Evolutionary conservation across 1,140 invertebrate genomes (phyloP).

Genomic region (Lerema accius): DNA sequence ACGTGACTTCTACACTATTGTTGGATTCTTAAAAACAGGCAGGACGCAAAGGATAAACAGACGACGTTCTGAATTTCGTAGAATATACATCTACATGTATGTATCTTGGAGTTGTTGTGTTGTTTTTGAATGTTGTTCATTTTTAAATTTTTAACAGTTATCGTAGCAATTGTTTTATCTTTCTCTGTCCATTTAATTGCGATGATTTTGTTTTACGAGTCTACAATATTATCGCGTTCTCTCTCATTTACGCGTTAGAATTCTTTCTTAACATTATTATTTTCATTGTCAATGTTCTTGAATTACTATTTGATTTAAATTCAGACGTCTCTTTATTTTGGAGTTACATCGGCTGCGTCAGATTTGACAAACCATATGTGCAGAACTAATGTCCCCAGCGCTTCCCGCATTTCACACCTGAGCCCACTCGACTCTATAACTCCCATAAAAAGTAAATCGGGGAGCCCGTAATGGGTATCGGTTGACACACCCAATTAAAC

Average conservation of each 20-base stretch:
- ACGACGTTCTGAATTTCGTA: conserved; percentile 10
- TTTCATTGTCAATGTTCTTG: too few species aligned
- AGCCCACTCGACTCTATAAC: conserved; percentile 1
- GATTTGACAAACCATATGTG: conserved; percentile 18
- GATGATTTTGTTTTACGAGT: too few species aligned
- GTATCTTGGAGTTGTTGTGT: conserved; percentile 2
- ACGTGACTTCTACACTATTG: conserved; percentile 30
- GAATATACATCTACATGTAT: conserved; percentile 10
- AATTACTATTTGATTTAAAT: too few species aligned
- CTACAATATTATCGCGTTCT: too few species aligned
- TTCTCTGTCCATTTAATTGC: too few species aligned
- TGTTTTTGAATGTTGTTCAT: neutral
- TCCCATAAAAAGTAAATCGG: conserved; percentile 7
- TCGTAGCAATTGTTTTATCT: too few species aligned
- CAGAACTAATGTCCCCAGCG: conserved; percentile 18
- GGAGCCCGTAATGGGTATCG: conserved; percentile 7
- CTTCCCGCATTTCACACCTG: conserved; percentile 15
- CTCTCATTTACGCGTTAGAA: too few species aligned
- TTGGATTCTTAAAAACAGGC: conserved; percentile 29
- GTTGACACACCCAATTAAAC: conserved; percentile 22
- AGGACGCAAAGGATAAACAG: conserved; percentile 23
- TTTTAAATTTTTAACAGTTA: too few species aligned
- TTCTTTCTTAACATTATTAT: too few species aligned
- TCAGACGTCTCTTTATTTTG: too few species aligned
- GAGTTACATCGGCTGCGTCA: conserved; percentile 3